Conservation (phyloP, 2,797 vertebrate species). For the Sebastes glaucus region DNA sequence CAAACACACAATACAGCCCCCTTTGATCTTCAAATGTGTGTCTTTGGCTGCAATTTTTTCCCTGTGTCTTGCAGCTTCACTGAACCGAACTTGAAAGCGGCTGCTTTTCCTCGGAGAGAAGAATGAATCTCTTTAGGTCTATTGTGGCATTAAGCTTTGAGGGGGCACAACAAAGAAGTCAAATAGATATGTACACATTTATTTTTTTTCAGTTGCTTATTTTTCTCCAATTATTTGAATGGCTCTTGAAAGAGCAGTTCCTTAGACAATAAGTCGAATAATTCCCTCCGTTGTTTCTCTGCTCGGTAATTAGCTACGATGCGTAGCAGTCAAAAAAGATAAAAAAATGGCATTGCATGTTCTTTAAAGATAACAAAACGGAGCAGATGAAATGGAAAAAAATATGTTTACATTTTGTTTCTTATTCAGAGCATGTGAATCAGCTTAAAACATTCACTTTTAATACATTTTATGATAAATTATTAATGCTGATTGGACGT, state of each 20-base stretch:
- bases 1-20: constrained; percentile 38
- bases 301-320: constrained; percentile 59
- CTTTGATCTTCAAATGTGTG: constrained; percentile 72
- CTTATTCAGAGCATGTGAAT: constrained; percentile 13
- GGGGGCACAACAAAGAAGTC: constrained; percentile 68
- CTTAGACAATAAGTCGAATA: constrained; percentile 55
- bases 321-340: constrained; percentile 30
- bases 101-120: constrained; percentile 56
- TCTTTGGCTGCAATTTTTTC: constrained; percentile 53
- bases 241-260: constrained; percentile 56
- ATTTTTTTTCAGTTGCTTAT: constrained; percentile 44
- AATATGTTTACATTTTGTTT: constrained; percentile 48
- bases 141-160: constrained; percentile 73
- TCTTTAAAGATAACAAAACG: constrained; percentile 66
- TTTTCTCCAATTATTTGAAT: constrained; percentile 61
- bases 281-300: constrained; percentile 41
- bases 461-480: constrained; percentile 26
- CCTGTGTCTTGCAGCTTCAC: constrained; percentile 66
- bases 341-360: constrained; percentile 38
- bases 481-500: constrained; percentile 31
- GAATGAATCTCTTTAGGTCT: constrained; percentile 67
- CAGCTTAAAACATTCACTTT: constrained; percentile 6
- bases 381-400: constrained; percentile 43
- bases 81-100: constrained; percentile 69
- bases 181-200: constrained; percentile 68